Evolutionary conservation across 2,113 vertebrate genomes (phyloP), one percentile per base, ranked within the genome.

Genomic region (Progne subis): DNA sequence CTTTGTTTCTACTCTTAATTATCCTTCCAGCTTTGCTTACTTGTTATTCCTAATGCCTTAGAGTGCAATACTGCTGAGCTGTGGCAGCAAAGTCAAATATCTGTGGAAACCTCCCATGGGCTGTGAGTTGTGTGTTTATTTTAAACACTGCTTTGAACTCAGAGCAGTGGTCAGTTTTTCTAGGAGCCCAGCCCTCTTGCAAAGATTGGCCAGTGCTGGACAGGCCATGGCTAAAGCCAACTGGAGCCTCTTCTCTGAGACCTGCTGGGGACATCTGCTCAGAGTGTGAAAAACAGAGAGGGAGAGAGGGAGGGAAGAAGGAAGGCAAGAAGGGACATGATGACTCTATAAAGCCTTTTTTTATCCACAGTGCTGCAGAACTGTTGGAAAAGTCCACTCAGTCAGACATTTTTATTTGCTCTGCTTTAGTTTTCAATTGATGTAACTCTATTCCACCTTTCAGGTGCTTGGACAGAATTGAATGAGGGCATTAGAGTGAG

Each of bases 161-260:
- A 39, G 65, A 52, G 8, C 55, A 16, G 2, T 8, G 28, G 19
- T 69, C 43, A 14, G 26, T 32, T 78, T 43, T 70, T 15, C 4
- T 18, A 5, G 37, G 46, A 77, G 5, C 25, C 68, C 9, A 14
- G 5, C 21, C 28, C 49, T 50, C 16, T 49, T 53, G 18, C 19
- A 37, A 37, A 49, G 50, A 7, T 15, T 32, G 79, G 11, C 25
- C 67, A 18, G 0, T 7, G 29, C 76, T 83, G 52, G 25, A 68
- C 18, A 10, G 56, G 34, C 34, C 71, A 16, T 0, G 0, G 16
- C 44, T 39, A 4, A 12, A 53, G 9, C 25, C 37, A 29, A 0
- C 55, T 37, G 64, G 56, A 25, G 15, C 3, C 20, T 14, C 68
- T 46, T 49, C 82, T 28, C 21, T 17, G 37, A 67, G 41, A 5